Conservation (phyloP, 2,888 invertebrate species). For the Microctonus aethiopoides region DNA sequence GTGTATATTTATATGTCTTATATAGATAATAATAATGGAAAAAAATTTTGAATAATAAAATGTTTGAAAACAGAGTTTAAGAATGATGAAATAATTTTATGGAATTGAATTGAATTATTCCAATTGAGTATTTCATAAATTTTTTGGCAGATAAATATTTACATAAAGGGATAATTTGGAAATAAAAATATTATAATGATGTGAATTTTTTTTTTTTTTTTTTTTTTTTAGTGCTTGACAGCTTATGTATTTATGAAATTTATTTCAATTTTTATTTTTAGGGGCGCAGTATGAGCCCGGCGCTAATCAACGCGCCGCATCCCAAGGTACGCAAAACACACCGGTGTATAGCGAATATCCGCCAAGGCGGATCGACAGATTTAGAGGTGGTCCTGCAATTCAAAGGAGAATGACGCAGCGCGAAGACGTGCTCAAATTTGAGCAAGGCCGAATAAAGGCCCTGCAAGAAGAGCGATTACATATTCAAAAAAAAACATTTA, state of each 20-base stretch:
- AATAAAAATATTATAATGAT: too few species aligned
- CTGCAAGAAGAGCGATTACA: constrained; percentile 97
- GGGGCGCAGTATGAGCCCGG: constrained; percentile 66
- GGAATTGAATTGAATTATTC: too few species aligned
- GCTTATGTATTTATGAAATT: too few species aligned
- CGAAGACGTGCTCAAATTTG: constrained; percentile 92
- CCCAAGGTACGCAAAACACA: constrained; percentile 50
- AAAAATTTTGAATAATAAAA: background rate
- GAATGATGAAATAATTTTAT: background rate
- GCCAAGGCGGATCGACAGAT: constrained; percentile 45
- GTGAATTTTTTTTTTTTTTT: too few species aligned
- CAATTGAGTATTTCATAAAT: too few species aligned
- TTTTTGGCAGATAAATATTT: too few species aligned
- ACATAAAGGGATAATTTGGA: too few species aligned
- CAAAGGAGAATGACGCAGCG: constrained; percentile 88
- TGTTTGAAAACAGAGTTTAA: too few species aligned
- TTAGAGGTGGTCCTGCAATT: constrained; percentile 65
- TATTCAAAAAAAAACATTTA: constrained; percentile 99
- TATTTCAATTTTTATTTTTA: constrained; percentile 38
- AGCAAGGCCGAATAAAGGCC: constrained; percentile 95
- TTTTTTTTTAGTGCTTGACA: too few species aligned
- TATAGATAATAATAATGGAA: background rate
- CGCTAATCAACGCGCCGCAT: constrained; percentile 61
- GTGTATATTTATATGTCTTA: background rate
- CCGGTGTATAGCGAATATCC: constrained; percentile 44